Evolutionary conservation across 2,113 vertebrate species (phyloP).

Genomic region (Oophaga pumilio): DNA sequence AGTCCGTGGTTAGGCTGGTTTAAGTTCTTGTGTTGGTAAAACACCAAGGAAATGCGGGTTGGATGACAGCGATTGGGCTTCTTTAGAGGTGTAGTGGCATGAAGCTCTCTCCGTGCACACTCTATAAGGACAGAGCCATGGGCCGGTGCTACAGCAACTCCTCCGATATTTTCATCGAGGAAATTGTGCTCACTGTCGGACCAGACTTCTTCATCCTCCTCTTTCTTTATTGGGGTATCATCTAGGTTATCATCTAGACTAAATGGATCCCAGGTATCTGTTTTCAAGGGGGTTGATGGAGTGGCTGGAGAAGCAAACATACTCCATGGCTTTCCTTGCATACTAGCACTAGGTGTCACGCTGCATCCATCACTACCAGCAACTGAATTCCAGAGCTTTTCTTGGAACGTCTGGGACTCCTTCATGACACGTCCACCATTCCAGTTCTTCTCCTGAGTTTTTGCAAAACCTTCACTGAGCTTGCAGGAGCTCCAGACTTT

Average conservation of each 20-base stretch:
- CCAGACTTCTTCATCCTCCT: slow-evolving; percentile 82
- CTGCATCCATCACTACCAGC: slow-evolving; percentile 63
- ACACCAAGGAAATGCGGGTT: slow-evolving; percentile 95
- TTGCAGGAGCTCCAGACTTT: slow-evolving; percentile 76
- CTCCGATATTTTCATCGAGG: slow-evolving; percentile 93
- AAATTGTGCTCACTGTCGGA: slow-evolving; percentile 99
- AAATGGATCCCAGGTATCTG: slow-evolving; percentile 76
- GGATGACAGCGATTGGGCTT: slow-evolving; percentile 94
- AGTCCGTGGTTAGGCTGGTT: slow-evolving; percentile 95
- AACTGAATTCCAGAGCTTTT: slow-evolving; percentile 73
- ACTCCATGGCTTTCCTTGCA: slow-evolving; percentile 87
- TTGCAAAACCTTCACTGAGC: slow-evolving; percentile 59
- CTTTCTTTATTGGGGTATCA: slow-evolving; percentile 67
- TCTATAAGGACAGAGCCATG: slow-evolving; percentile 96
- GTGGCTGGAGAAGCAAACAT: slow-evolving; percentile 74
- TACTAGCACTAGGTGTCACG: slow-evolving; percentile 74
- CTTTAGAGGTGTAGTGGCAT: slow-evolving; percentile 95
- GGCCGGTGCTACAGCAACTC: slow-evolving; percentile 90
- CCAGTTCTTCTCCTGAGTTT: slow-evolving; percentile 74
- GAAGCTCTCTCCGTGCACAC: slow-evolving; percentile 92
- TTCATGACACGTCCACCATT: slow-evolving; percentile 69
- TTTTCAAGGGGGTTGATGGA: slow-evolving; percentile 57
- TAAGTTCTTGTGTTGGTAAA: slow-evolving; percentile 99
- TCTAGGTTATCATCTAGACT: slow-evolving; percentile 74
- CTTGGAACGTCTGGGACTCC: slow-evolving; percentile 66